phyloP scores from a whole-genome alignment of 2,797 vertebrate genomes.

The Toxotes lorentzi region DNA sequence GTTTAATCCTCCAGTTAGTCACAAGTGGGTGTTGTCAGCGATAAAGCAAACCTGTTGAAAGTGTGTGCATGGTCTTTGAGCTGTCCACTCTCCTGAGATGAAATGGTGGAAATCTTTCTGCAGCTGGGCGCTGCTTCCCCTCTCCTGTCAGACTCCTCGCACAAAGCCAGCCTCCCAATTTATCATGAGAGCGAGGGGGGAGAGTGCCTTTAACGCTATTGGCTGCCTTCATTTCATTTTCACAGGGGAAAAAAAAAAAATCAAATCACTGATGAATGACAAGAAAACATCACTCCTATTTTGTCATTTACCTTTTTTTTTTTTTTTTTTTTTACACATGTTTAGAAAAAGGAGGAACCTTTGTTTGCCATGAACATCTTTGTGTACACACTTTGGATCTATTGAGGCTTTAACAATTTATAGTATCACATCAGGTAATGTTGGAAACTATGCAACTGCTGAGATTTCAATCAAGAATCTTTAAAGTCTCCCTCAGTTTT shows the following conservation, averaged over 20 bases:
- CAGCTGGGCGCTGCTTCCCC: slow-evolving; percentile 50
- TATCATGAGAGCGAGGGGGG: slow-evolving; percentile 45
- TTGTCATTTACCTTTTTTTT: neutral
- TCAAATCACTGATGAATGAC: slow-evolving; percentile 17
- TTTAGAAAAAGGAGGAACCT: neutral
- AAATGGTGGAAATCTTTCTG: slow-evolving; percentile 61
- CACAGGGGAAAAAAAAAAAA: slow-evolving; percentile 7
- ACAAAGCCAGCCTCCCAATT: slow-evolving; percentile 77
- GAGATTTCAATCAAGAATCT: too few species aligned
- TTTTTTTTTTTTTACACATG: neutral
- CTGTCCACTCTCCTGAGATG: slow-evolving; percentile 38
- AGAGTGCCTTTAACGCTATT: slow-evolving; percentile 51
- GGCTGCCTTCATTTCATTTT: slow-evolving; percentile 49
- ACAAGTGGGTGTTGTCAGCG: neutral
- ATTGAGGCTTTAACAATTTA: neutral
- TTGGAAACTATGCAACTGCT: too few species aligned
- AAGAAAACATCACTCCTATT: neutral
- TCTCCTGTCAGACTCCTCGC: slow-evolving; percentile 57
- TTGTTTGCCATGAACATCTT: neutral
- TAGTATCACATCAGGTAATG: neutral
- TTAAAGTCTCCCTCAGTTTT: too few species aligned
- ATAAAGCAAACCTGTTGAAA: slow-evolving; percentile 40
- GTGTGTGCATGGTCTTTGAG: slow-evolving; percentile 19
- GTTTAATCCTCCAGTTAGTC: slow-evolving; percentile 41
- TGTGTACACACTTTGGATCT: neutral